Conservation (phyloP, 2,113 vertebrate genomes). For the Dicaeum eximium region DNA sequence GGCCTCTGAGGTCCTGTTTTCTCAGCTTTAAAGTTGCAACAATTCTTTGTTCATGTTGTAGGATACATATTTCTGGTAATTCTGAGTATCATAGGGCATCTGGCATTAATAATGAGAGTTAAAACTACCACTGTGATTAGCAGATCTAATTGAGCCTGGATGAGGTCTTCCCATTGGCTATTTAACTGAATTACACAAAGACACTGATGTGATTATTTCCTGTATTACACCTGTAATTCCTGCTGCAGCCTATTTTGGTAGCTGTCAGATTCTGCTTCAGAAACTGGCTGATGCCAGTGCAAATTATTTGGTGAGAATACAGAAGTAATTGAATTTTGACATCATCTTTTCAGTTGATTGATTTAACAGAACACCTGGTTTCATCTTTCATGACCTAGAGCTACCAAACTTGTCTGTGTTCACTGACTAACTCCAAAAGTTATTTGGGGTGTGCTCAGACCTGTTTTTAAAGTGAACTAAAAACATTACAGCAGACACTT, state of each 20-base stretch:
- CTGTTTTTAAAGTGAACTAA: neutral
- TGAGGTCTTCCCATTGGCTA: neutral
- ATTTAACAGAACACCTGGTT: neutral
- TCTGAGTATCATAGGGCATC: neutral
- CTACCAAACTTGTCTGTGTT: neutral
- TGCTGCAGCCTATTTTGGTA: neutral
- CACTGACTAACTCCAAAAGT: neutral
- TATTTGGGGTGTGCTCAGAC: neutral
- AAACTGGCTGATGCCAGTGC: neutral
- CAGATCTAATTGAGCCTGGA: constrained; percentile 8
- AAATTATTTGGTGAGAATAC: neutral
- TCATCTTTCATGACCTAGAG: neutral
- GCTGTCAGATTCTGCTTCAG: neutral
- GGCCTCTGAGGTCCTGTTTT: neutral
- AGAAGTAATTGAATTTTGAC: neutral
- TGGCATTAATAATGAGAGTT: constrained; percentile 1
- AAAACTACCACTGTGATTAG: neutral
- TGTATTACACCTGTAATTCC: constrained; percentile 5
- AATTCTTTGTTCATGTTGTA: neutral
- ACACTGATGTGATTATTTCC: neutral
- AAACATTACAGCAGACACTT: neutral
- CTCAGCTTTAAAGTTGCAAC: neutral
- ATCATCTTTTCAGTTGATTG: neutral
- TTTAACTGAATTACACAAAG: constrained; percentile 18
- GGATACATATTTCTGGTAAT: neutral